Evolutionary conservation across 2,797 vertebrate genomes (phyloP).

Genomic region (Glossophaga mutica): DNA sequence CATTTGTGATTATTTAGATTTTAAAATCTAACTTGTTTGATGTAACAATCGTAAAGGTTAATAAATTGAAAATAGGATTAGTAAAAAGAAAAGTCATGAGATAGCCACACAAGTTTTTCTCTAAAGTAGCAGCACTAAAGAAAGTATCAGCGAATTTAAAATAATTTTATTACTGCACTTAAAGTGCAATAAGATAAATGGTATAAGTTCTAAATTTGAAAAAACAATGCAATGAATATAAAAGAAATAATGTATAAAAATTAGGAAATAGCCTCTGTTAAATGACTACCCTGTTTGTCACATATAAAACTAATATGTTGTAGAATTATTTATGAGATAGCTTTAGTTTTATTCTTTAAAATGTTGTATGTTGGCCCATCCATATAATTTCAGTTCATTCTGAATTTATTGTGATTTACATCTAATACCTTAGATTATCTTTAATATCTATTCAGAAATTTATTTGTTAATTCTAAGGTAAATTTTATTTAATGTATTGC

Average conservation of each 20-base stretch:
- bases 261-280: background rate
- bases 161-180: background rate
- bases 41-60: conserved; percentile 7
- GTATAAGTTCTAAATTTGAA: conserved; percentile 18
- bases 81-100: background rate
- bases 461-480: conserved; percentile 9
- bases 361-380: background rate
- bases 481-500: background rate
- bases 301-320: background rate
- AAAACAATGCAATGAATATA: background rate
- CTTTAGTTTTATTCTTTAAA: background rate
- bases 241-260: conserved; percentile 38
- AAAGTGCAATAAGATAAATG: background rate
- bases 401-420: conserved; percentile 18
- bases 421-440: background rate
- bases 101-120: background rate
- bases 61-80: background rate
- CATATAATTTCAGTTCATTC: background rate
- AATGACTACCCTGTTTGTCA: background rate
- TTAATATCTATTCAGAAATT: background rate
- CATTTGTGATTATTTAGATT: conserved; percentile 37
- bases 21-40: conserved; percentile 19
- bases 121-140: background rate
- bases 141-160: background rate
- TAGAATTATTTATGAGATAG: background rate